Base-by-base conservation (phyloP, 2,797 vertebrate genomes). In the Dendrocincla tyrannina region DNA sequence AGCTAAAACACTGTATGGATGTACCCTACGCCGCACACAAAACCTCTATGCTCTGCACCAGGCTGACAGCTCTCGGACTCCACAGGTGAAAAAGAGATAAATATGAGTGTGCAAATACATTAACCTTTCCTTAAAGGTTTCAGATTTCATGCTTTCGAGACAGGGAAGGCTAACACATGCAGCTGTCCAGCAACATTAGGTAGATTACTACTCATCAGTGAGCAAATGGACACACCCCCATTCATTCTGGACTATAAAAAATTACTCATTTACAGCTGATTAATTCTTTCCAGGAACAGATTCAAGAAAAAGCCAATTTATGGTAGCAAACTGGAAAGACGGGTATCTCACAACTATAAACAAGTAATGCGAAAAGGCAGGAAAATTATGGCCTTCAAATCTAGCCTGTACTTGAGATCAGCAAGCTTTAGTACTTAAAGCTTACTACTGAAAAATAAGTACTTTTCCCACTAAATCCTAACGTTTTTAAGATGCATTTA, bases 21-120 rank as follows among this genome's bases (percentile, higher is more conserved):
- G 5, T 7, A 66, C 7, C 24, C 15, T 10, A 32, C 0, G 1
- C 22, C 15, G n/a, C 0, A 0, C 27, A n/a, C 24, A 39, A 33
- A 62, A 17, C 1, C 2, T 13, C 46, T 8, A 8, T n/a, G 37
- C 46, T 55, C 39, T 10, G 20, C 32, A 42, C 17, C 28, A 33
- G 15, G 13, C 50, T 41, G 35, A n/a, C 32, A 72, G 63, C 37
- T 39, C 5, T 13, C 19, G n/a, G 22, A 41, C 24, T 49, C 22
- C 15, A 13, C 74, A 39, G 13, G 7, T 7, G 33, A 55, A 76
- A 73, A n/a, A 8, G 5, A 30, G 6, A 16, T 50, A 64, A 85
- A 37, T 22, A 33, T 0, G 8, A 60, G 6, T 2, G 10, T 28
- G 52, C 39, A 82, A 49, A 46, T 7, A 33, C 2, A 24, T 10